Base-by-base conservation (phyloP, 1,140 invertebrate genomes). In the Zaprionus taronus region DNA sequence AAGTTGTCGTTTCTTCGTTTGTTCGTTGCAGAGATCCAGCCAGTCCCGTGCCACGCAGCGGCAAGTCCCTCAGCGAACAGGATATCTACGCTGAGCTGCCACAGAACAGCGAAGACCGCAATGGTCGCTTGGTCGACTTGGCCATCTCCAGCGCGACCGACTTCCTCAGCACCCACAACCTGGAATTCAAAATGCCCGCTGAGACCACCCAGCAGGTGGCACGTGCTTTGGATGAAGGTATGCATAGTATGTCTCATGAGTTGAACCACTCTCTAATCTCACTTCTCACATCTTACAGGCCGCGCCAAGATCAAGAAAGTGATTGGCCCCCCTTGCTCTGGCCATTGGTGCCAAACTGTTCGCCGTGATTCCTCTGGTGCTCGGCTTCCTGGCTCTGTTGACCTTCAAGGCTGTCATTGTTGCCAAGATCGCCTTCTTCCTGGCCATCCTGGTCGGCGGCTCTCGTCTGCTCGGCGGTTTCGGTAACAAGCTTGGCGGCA, bases 251-350 rank as follows among this genome's bases (percentile, higher is more conserved):
- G 2, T 2, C n/a, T 12, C 9, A 1, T 0, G 17, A 36, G 14
- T 20, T 17, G 17, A 9, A 63, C 12, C 17, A 9, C 26, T 4
- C 1, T 24, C 22, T 67, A 15, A 24, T 41, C 14, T 15, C 0
- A 3, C 47, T 22, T 22, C 24, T 20, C 20, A 20, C 57, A 41
- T 22, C 31, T 49, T 56, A 1, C 12, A 96, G 96, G 95, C 64
- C 95, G 96, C 44, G 95, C 94, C 15, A 96, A 96, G 92, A 94
- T 96, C 75, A 96, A 96, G 94, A 96, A 96, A 85, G 94, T 95
- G 81, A 89, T 96, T 5, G 93, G 95, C 1, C 95, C 96, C 96
- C 2, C 79, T 96, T 26, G 92, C 96, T 31, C 92, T 95, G 31
- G 94, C 95, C 2, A 93, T 95, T 24, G 96, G 95, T 44, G 93